phyloP scores from a whole-genome alignment of 2,113 vertebrate species.

The Fulica atra region DNA sequence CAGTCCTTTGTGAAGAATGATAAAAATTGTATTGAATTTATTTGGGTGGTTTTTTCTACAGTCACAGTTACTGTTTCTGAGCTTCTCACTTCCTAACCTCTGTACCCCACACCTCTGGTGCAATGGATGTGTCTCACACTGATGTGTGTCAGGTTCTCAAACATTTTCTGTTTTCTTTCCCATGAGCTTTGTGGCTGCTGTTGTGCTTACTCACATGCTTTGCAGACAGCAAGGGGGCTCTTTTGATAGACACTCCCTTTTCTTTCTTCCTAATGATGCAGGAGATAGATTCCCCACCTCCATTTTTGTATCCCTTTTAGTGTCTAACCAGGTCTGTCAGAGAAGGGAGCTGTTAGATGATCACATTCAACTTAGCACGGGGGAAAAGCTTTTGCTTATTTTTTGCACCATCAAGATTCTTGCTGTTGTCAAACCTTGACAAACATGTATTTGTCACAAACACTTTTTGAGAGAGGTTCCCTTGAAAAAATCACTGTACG shows the following conservation, averaged over 20 bases:
- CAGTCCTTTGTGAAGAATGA: background rate
- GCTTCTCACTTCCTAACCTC: background rate
- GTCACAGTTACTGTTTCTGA: background rate
- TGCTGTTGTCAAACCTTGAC: constrained; percentile 32
- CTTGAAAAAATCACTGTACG: constrained; percentile 30
- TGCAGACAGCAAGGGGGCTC: background rate
- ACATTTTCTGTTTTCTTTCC: constrained; percentile 61
- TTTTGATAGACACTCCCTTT: background rate
- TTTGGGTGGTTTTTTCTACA: background rate
- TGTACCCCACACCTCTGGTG: background rate
- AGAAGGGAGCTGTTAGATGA: background rate
- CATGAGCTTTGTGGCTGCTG: background rate
- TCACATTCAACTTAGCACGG: background rate
- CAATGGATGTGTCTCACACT: background rate
- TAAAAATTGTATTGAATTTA: background rate
- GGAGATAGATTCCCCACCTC: fast-evolving
- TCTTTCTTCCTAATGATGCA: background rate
- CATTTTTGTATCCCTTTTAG: background rate
- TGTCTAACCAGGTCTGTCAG: background rate
- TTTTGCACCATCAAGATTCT: constrained; percentile 24
- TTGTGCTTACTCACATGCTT: constrained; percentile 44
- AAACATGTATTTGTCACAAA: constrained; percentile 37
- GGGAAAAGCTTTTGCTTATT: background rate
- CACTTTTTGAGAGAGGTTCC: constrained; percentile 1
- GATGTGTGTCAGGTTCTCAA: background rate